These are phyloP conservation scores for Cheilosia urbana DNA, from an alignment of 2,888 invertebrate species.

Conservation along the genomic window DNA sequence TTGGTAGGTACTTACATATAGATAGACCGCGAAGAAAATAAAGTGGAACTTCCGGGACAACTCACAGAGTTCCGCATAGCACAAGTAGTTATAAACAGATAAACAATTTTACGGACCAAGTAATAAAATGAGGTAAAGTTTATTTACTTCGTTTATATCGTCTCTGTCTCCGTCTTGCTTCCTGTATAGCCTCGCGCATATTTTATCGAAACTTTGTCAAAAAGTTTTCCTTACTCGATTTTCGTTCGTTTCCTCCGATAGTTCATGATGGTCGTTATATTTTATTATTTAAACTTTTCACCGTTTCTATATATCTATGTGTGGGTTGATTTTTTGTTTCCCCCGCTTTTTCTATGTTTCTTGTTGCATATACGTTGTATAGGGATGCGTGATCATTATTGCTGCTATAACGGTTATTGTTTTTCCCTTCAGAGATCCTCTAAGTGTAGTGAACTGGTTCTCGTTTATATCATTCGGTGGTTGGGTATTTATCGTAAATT, in stretches of 20 bases:
- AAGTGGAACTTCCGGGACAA: conserved; percentile 47
- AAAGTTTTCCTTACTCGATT: conserved; percentile 56
- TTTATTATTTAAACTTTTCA: conserved; percentile 76
- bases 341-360: not conserved
- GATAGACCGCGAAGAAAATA: not conserved
- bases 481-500: conserved; percentile 69
- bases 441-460: not conserved
- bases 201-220: conserved; percentile 71
- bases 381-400: conserved; percentile 48
- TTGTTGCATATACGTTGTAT: conserved; percentile 1
- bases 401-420: conserved; percentile 66
- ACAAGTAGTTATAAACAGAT: conserved; percentile 57
- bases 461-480: conserved; percentile 66
- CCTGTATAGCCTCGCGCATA: conserved; percentile 56
- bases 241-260: conserved; percentile 31
- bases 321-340: conserved; percentile 12
- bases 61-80: conserved; percentile 46
- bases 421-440: conserved; percentile 39
- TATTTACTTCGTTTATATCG: conserved; percentile 57
- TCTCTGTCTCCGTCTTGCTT: not conserved
- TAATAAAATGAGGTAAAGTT: conserved; percentile 69
- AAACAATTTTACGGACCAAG: conserved; percentile 71
- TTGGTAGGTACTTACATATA: not conserved
- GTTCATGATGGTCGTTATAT: conserved; percentile 72
- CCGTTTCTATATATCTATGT: conserved; percentile 53